Percentiles rank a stretch among this genome's conserved stretches.
These are phyloP conservation scores for Bombylius major DNA, from an alignment of 2,888 invertebrate genomes.

Conservation along the genomic window DNA sequence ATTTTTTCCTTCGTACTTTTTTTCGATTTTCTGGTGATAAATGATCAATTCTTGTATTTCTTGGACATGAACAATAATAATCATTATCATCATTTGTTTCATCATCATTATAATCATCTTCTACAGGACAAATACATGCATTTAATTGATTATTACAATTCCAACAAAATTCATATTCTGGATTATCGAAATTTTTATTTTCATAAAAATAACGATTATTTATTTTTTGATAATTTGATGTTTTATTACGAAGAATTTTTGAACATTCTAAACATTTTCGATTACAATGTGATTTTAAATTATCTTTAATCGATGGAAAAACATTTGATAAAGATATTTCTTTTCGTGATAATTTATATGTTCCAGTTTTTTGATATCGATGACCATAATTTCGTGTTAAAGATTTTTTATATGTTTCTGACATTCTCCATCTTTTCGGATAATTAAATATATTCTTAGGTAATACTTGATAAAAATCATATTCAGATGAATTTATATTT, in stretches of 20 bases:
- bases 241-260: background rate
- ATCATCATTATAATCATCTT: background rate
- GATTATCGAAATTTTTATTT: conserved; percentile 17
- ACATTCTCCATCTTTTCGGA: conserved; percentile 17
- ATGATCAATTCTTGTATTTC: background rate
- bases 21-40: conserved; percentile 10
- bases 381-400: conserved; percentile 2
- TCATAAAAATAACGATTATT: background rate
- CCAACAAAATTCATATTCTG: conserved; percentile 21
- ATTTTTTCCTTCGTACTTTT: conserved; percentile 19
- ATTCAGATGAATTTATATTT: background rate
- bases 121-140: conserved; percentile 15
- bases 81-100: background rate
- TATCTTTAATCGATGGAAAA: conserved; percentile 17
- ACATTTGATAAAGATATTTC: conserved; percentile 19
- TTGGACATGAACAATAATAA: conserved; percentile 8
- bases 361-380: conserved; percentile 10
- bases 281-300: background rate
- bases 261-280: background rate
- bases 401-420: too few relatives aligned
- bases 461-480: background rate
- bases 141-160: conserved; percentile 20
- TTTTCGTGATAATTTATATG: conserved; percentile 6
- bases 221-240: background rate
- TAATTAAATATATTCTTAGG: conserved; percentile 15